Conservation (phyloP, 2,797 vertebrate species). For the Gobio occitaniae region DNA sequence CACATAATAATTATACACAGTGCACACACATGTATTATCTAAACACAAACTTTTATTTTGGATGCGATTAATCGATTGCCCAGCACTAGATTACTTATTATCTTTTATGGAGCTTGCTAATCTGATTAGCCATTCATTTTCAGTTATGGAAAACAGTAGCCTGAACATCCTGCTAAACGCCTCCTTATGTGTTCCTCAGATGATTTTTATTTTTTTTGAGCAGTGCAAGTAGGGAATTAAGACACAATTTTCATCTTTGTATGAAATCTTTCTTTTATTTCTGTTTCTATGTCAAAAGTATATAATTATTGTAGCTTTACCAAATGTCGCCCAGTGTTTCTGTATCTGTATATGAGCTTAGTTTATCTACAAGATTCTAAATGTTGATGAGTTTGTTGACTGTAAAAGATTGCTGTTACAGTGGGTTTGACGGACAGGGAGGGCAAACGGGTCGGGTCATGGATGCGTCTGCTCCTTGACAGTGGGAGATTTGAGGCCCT, state of each 20-base stretch:
- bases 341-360: not conserved
- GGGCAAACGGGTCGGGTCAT: slow-evolving; percentile 44
- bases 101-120: not conserved
- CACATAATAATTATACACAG: no score
- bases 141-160: not conserved
- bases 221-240: not conserved
- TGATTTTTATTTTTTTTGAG: not conserved
- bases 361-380: not conserved
- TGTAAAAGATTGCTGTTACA: slow-evolving; percentile 16
- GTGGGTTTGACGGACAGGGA: slow-evolving; percentile 61
- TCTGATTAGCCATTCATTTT: not conserved
- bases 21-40: no score
- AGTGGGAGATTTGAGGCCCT: slow-evolving; percentile 69
- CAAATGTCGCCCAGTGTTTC: not conserved
- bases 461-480: slow-evolving; percentile 61
- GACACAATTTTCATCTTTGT: not conserved
- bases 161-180: not conserved
- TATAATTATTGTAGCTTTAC: not conserved
- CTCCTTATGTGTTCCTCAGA: not conserved
- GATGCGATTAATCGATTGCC: no score
- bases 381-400: slow-evolving; percentile 7
- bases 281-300: not conserved
- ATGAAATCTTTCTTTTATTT: not conserved
- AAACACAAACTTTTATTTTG: no score
- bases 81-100: not conserved